A percentile compares a stretch with the other conserved stretches of the same genome.
phyloP scores from a whole-genome alignment of 2,888 invertebrate genomes.

The Plusia festucae region DNA sequence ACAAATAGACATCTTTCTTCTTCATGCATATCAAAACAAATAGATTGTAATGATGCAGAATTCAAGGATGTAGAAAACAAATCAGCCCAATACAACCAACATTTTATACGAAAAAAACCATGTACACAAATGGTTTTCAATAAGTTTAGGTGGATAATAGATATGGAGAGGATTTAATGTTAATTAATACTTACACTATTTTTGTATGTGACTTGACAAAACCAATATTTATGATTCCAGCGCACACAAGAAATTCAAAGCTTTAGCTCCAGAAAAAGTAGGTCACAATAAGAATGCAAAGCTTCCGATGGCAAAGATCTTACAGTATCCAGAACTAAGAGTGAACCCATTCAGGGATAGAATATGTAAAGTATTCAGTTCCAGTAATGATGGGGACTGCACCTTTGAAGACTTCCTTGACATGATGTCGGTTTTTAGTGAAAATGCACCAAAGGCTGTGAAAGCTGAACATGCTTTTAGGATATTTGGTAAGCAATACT shows the following conservation, averaged over 20 bases:
- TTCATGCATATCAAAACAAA: too few species aligned
- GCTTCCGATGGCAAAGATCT: conserved; percentile 94
- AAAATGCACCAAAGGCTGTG: conserved; percentile 96
- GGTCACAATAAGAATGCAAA: conserved; percentile 96
- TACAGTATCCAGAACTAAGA: conserved; percentile 95
- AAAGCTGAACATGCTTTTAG: conserved; percentile 98
- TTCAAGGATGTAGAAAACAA: too few species aligned
- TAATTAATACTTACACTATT: too few species aligned
- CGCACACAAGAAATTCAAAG: conserved; percentile 97
- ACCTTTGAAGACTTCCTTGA: conserved; percentile 98
- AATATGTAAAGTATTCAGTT: conserved; percentile 97
- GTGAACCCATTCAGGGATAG: conserved; percentile 98
- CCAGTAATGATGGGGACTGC: conserved; percentile 96
- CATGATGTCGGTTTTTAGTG: conserved; percentile 99
- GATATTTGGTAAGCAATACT: conserved; percentile 93
- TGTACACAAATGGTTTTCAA: too few species aligned
- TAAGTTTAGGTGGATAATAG: too few species aligned
- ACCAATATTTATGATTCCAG: conserved; percentile 86
- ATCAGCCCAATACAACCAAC: too few species aligned
- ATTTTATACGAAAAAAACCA: too few species aligned
- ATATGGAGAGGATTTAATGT: too few species aligned
- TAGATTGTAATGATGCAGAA: too few species aligned
- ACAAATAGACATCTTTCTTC: too few species aligned
- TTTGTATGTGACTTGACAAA: conserved; percentile 21
- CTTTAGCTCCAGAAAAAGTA: conserved; percentile 96